Evolutionary conservation across 2,113 vertebrate genomes (phyloP), one percentile per base, ranked within the genome.

Genomic region (Progne subis): DNA sequence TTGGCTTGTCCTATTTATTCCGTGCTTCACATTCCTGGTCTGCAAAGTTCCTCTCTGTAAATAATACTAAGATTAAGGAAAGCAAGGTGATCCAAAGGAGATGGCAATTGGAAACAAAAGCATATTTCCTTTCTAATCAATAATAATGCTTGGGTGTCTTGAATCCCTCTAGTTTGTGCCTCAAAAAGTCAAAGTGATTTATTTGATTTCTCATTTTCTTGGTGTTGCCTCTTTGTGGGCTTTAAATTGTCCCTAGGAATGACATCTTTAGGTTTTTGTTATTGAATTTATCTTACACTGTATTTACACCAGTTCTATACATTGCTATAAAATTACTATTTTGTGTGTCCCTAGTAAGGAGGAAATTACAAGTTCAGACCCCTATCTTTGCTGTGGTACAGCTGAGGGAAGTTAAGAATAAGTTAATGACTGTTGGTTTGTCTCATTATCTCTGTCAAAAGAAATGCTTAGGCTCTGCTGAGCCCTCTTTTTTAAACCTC

Each of bases 391-490:
- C 55, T 47, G 57, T 53, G 34, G 29, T 34, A 37, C 15, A 55
- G 24, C 21, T 69, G 29, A 77, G 39, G 55, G 84, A 92, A 92
- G 61, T 63, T 46, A 94, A 31, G 64, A 76, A 18, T 44, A 92
- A 71, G 18, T 12, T 12, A 9, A 21, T 31, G 43, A 46, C 77
- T 93, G 44, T 49, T 71, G 21, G 37, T 34, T 79, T 53, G 31
- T 79, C 72, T 93, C 31, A 28, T 14, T 85, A 80, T 69, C 39
- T 39, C 76, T 70, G 37, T 44, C 74, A 72, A 70, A 95, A 95
- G 82, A 83, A 95, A 88, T 59, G 60, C 88, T 95, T 74, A 69
- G 47, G 28, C 65, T 78, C 93, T 86, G 57, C 37, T 95, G 81
- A 82, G 61, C 23, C 44, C 6, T 64, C 14, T 53, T 32, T 21